Base-by-base conservation (phyloP, 1,140 invertebrate species). In the Ceratitis capitata region DNA sequence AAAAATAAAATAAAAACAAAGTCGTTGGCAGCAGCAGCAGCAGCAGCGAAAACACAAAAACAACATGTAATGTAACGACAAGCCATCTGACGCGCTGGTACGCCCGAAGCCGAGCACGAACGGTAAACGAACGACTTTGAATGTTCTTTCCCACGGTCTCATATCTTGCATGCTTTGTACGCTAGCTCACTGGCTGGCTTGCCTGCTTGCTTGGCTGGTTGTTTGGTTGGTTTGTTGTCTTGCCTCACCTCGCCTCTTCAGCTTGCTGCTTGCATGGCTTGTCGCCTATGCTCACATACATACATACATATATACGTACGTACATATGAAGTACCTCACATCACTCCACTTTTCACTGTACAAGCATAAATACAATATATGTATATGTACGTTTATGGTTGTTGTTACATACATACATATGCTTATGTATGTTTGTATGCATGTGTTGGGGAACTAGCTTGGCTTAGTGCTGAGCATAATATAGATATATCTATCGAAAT, bases 81-180 rank as follows among this genome's bases (percentile, higher is more conserved):
- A 23, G 16, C n/a, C 23, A 78, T 19, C 45, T 19, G 58, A 42
- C 47, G 49, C 58, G 85, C 53, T 58, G 83, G 19, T 78, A 78
- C 69, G 39, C 35, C 69, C 69, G 69, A 78, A 45, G 69, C 39
- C 32, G 39, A 12, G 16, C 39, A 32, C 69, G 69, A 78, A 45
- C 39, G 69, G 69, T 78, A 78, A 85, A 90, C 89, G 89, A 85
- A 89, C 89, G 88, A 90, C 89, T 91, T 91, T 91, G 87, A 89
- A 89, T 91, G 89, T 91, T 91, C 89, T 91, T 92, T 92, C 91
- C 91, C 91, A 92, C 91, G 91, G 91, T 92, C 89, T 91, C 89
- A 92, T 92, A 92, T 91, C 91, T 91, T 89, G 89, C 89, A 89
- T 84, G 82, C 82, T 85, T 85, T 83, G 85, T 83, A 85, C 61